Evolutionary conservation across 2,797 vertebrate species (phyloP).

Genomic region (Enteromius treurensis): DNA sequence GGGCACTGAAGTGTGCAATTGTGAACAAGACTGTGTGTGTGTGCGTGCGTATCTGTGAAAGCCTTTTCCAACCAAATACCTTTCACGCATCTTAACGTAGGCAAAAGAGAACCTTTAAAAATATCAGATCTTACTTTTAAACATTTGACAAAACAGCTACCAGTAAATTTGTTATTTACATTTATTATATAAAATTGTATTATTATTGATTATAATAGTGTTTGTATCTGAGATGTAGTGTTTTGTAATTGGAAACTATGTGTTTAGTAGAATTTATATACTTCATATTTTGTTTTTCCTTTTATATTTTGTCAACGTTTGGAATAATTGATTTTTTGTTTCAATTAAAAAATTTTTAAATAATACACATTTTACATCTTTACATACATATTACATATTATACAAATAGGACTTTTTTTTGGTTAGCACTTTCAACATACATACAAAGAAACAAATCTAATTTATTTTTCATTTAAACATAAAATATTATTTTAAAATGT

Average conservation of each 20-base stretch:
- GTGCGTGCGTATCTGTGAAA: neutral
- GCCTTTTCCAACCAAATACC: neutral
- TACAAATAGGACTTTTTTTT: neutral
- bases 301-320: no score
- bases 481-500: neutral
- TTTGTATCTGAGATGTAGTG: neutral
- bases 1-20: constrained; percentile 20
- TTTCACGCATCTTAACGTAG: neutral
- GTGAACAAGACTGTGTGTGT: neutral
- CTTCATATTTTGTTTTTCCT: no score
- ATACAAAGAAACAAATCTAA: neutral
- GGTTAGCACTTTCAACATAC: neutral
- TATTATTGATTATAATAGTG: neutral
- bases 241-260: neutral
- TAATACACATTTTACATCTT: no score
- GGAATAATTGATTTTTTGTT: no score
- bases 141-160: neutral
- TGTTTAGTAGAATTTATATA: no score
- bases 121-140: neutral
- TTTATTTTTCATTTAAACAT: neutral
- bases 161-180: neutral
- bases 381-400: neutral
- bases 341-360: no score
- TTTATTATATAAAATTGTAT: neutral
- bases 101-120: neutral